Evolutionary conservation across 2,888 invertebrate species (phyloP), one percentile per base, ranked within the genome.

Genomic region (Drosophila putrida): DNA sequence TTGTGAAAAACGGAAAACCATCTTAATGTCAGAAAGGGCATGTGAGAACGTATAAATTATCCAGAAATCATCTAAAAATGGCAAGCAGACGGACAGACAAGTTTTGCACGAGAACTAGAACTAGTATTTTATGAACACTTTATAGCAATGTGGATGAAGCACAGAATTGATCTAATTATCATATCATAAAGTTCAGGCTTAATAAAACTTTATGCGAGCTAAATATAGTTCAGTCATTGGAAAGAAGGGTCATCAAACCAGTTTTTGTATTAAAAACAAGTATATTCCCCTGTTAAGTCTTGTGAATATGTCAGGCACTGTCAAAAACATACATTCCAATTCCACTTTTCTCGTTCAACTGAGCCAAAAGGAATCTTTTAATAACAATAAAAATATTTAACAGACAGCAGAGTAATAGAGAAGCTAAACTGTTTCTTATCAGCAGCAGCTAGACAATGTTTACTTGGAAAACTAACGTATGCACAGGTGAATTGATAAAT

Each of bases 401-500:
- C 43, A 43, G n/a, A 43, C 20, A 28, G 10, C 38, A 11, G 28
- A 38, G 38, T 51, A 38, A 28, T 38, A 51, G 10, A 25, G 33
- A 43, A 33, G 25, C 43, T 43, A 43, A 54, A 54, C 31, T 54
- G 33, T 54, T 54, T 2, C 31, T 54, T 54, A 54, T 54, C 54
- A 54, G 54, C 54, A 33, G n/a, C 33, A 20, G 41, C 33, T 25
- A 54, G 54, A 31, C 33, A 25, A 33, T 54, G 41, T 54, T 54
- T 54, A 41, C n/a, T 53, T 11, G 38, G 39, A 53, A 53, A 53
- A 53, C 31, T 39, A 31, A n/a, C 11, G 13, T 13, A 28, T 15
- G 6, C 11, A 46, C 44, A 33, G 46, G 25, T 39, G 54, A 54
- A 33, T 9, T 47, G 39, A 62, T 55, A 47, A 55, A 62, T 62